Percentiles rank a stretch among this genome's conserved stretches.
Conservation (phyloP, 2,797 vertebrate genomes). For the Sebastes cheni region DNA sequence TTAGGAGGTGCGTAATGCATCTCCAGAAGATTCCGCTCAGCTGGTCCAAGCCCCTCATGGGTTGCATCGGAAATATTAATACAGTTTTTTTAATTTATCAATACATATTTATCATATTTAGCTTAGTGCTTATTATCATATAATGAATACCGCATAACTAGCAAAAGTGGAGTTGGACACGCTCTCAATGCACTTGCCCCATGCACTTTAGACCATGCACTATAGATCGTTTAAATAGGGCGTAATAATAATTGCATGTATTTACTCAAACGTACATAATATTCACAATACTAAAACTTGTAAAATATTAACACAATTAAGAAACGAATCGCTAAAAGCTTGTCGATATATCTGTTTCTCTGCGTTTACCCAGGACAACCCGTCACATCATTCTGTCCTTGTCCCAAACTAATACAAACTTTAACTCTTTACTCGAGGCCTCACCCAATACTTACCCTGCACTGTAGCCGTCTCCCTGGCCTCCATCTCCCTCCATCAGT, state of each 20-base stretch:
- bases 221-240: no score
- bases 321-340: neutral
- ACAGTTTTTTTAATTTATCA: no score
- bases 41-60: no score
- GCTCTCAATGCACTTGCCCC: no score
- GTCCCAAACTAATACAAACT: neutral
- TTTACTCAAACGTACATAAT: neutral
- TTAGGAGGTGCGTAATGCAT: no score
- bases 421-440: fast-evolving
- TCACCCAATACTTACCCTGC: constrained; percentile 53
- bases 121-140: no score
- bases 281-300: neutral
- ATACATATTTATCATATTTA: no score
- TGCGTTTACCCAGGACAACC: neutral
- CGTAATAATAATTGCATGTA: neutral
- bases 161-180: no score
- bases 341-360: neutral
- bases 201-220: no score
- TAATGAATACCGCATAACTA: no score
- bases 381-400: neutral
- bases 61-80: no score
- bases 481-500: constrained; percentile 62
- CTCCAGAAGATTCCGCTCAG: no score
- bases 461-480: constrained; percentile 44
- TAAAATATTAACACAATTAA: neutral